A percentile compares a stretch with the other conserved stretches of the same genome.
phyloP scores from a whole-genome alignment of 92 coral and sea anemone species.

The Phenganax subtilis region DNA sequence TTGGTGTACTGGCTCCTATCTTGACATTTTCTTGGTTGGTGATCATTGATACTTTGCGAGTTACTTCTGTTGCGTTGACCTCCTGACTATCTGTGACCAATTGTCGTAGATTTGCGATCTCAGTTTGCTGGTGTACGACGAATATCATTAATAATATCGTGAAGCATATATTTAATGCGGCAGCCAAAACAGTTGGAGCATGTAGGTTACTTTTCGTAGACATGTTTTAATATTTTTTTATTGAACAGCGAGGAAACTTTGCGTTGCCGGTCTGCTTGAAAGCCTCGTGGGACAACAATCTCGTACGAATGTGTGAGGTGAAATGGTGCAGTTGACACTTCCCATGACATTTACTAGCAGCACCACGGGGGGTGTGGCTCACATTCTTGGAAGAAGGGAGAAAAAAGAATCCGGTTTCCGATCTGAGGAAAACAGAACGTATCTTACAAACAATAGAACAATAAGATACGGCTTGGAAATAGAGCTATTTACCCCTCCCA shows the following conservation, averaged over 20 bases:
- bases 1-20: neutral
- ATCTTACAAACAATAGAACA: constrained; percentile 2
- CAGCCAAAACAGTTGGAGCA: neutral
- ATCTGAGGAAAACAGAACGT: neutral
- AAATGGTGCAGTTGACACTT: neutral
- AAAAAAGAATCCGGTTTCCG: constrained; percentile 31
- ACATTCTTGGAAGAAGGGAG: constrained; percentile 29
- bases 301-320: neutral
- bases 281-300: neutral
- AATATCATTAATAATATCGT: constrained; percentile 27
- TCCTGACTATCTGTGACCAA: neutral
- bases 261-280: neutral
- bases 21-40: constrained; percentile 5
- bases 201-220: constrained; percentile 8
- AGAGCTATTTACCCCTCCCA: constrained; percentile 7
- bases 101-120: constrained; percentile 31
- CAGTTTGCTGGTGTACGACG: constrained; percentile 29
- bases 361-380: constrained; percentile 19
- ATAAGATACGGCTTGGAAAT: neutral
- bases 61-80: neutral
- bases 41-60: neutral
- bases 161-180: constrained; percentile 4
- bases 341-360: constrained; percentile 6
- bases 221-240: neutral
- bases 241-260: neutral